Evolutionary conservation across 2,113 vertebrate species (phyloP), one percentile per base, ranked within the genome.

Genomic region (Bos taurus): DNA sequence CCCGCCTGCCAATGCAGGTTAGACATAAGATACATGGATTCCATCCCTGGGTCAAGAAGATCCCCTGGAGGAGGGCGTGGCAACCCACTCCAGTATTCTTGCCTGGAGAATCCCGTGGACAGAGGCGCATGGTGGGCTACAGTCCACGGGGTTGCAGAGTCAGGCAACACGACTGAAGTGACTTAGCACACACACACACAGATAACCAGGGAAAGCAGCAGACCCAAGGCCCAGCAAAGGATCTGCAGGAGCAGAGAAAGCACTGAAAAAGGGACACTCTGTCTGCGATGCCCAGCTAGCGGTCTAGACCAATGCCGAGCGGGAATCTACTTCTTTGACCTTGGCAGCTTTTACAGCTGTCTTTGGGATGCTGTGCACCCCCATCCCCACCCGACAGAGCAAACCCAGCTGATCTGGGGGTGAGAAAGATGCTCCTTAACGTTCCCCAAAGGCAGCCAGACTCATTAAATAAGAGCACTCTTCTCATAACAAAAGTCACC

Each of bases 221-320:
- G 14, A 56, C 40, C 56, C 12, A 3, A 62, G 57, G 78, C 80
- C 87, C 62, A 77, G 52, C 2, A 16, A 48, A 56, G 71, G 30
- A 0, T 19, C 4, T 19, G 21, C 46, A 14, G 25, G 2, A 13
- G 36, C 0, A 3, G 7, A 36, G 80, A 52, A 23, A 26, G 8
- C 23, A 2, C 3, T 1, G 14, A 3, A 36, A 67, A 26, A 14
- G 56, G 56, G 30, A 10, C 0, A 0, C 7, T 26, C 33, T 52
- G 52, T 54, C 77, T 30, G 56, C 10, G 3, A 54, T 1, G 56
- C 62, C 48, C 2, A n/a, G 62, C 50, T 4, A 23, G 36, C 1
- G 0, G 57, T 52, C 43, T 59, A 82, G 78, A 16, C 46, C 50
- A 46, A 15, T 21, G 16, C 15, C 21, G 5, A 11, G 1, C 21